Conservation (phyloP, 2,113 vertebrate species). For the Dromas ardeola region DNA sequence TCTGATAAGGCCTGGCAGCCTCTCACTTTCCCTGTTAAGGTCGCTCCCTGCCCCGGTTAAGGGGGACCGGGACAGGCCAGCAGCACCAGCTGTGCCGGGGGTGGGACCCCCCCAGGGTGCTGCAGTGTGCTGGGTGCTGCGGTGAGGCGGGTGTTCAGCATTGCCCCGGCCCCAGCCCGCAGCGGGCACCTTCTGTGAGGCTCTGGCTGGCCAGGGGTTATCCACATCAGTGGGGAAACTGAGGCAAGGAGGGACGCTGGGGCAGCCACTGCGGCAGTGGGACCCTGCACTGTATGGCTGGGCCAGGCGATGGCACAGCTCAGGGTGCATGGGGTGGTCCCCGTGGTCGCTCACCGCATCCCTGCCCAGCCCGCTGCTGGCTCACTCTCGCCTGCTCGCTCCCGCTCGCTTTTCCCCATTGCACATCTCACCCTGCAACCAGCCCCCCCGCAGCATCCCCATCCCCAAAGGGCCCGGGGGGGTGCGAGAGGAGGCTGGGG, state of each 20-base stretch:
- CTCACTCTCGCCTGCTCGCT: background rate
- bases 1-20: constrained; percentile 71
- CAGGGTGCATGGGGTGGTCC: background rate
- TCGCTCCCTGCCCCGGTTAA: constrained; percentile 33
- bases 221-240: background rate
- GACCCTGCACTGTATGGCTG: background rate
- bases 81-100: rapidly evolving
- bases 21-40: constrained; percentile 66
- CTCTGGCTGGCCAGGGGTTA: background rate
- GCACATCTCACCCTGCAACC: background rate
- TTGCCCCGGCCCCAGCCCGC: rapidly evolving
- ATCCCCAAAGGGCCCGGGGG: too few relatives aligned
- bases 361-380: background rate
- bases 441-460: background rate
- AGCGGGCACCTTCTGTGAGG: rapidly evolving
- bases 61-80: background rate
- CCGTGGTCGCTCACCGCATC: background rate
- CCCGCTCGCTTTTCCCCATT: rapidly evolving
- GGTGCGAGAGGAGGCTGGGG: background rate
- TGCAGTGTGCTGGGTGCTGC: background rate
- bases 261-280: rapidly evolving
- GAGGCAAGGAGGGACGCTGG: background rate
- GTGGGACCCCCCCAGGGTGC: background rate
- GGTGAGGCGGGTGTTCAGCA: rapidly evolving
- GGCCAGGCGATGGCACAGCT: background rate